Evolutionary conservation across 2,888 invertebrate genomes (phyloP), one percentile per base, ranked within the genome.

Genomic region (Dorcus parallelipipedus): DNA sequence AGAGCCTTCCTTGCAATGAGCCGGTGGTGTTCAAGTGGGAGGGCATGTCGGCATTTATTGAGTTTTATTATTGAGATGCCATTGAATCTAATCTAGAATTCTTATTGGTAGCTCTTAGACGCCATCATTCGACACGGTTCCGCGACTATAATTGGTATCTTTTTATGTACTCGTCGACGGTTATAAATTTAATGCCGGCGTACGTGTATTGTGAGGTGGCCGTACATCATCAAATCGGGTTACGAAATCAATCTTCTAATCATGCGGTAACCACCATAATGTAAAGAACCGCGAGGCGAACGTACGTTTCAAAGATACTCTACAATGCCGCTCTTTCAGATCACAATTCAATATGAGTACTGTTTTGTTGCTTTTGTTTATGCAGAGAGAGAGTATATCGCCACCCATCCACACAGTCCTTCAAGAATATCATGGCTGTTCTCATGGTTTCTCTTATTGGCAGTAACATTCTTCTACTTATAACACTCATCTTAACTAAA

Each of bases 51-150:
- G 50, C 62, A 56, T 62, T 61, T 63, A 64, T 60, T 62, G 60
- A 59, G 60, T 58, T 64, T 67, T 65, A 60, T 57, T 63, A 65
- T 63, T 59, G 60, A 58, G 64, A 65, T 65, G 53, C 65, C 63
- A 66, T 66, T 64, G 65, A 66, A 64, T 66, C 61, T 66, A 66
- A 66, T 64, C 61, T 63, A 58, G 59, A 63, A 59, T 61, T 65
- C 66, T 65, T 65, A 67, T 66, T 66, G 66, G 67, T 60, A 58
- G 64, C 62, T 63, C 64, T 58, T 59, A 58, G 62, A 62, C 65
- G 66, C 65, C 66, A 67, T 65, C 60, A 57, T 62, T 62, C 60
- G 56, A 45, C 43, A 60, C 54, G 56, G 56, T 60, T 54, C 43
- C 54, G 48, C 55, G 55, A 54, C 33, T 49, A 56, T 60, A 60